phyloP scores from a whole-genome alignment of 2,797 vertebrate species.

The Galagoides demidoff region DNA sequence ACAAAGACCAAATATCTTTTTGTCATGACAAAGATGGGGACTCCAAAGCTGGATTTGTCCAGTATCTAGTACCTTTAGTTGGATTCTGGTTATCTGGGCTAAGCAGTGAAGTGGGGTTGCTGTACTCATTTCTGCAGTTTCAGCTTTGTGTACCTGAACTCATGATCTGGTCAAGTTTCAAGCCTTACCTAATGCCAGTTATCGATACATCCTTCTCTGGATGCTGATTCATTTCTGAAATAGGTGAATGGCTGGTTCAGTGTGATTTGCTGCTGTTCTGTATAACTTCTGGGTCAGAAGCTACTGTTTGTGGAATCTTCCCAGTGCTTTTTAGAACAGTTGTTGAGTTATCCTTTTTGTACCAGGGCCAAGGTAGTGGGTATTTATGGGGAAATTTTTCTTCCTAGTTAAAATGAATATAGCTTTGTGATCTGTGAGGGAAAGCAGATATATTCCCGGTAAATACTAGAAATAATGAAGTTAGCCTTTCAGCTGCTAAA shows the following conservation, averaged over 20 bases:
- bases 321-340: neutral
- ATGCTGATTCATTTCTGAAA: neutral
- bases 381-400: neutral
- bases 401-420: constrained; percentile 38
- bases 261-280: neutral
- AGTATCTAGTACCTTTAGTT: neutral
- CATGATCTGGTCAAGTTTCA: neutral
- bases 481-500: neutral
- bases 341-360: neutral
- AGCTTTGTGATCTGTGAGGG: neutral
- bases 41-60: neutral
- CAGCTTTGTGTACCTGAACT: neutral
- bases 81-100: neutral
- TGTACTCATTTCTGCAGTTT: neutral
- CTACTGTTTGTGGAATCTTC: neutral
- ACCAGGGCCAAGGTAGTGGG: neutral
- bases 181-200: neutral
- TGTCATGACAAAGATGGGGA: neutral
- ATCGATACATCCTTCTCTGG: neutral
- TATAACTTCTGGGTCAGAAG: neutral
- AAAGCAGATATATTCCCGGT: constrained; percentile 9
- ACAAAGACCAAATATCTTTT: neutral
- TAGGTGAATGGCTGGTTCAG: neutral
- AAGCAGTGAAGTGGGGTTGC: neutral
- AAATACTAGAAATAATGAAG: constrained; percentile 1